Evolutionary conservation across 2,888 invertebrate species (phyloP), one percentile per base, ranked within the genome.

Genomic region (Axea sp.): DNA sequence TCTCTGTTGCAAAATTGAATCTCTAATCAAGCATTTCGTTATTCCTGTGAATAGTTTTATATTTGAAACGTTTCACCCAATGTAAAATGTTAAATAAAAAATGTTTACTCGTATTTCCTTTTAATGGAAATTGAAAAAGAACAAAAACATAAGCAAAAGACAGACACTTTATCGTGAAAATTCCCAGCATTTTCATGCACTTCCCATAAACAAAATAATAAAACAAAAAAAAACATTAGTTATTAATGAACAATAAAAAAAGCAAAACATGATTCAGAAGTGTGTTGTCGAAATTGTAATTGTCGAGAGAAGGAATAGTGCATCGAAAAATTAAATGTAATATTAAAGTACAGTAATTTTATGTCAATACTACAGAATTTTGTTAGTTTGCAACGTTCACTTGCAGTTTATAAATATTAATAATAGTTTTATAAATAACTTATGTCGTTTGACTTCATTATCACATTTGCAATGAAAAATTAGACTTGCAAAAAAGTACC

Each of bases 111-210:
- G 14, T 8, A 37, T 8, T 17, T 17, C 22, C 53, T 9, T 12
- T 1, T 7, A 17, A 30, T 17, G 47, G 37, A 53, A 41, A 53
- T 15, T 37, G 31, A 19, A 14, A 33, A 37, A 39, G 47, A 37
- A 47, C 47, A 9, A 49, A 51, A 41, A 33, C 17, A 62, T 39
- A 62, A 62, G 62, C 62, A n/a, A 62, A 39, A 49, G 49, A 30
- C 45, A 22, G 62, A 37, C 28, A 22, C 9, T 62, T 62, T 31
- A n/a, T 41, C 37, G 22, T 15, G 30, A 26, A 19, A 60, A 49
- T 14, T 31, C 15, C 6, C 24, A 57, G 30, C 14, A 49, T 51
- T 49, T 60, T 9, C 62, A 51, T 62, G 62, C 62, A 62, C 7
- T 49, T 19, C 24, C 24, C 9, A 6, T 14, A 33, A 19, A 33